A percentile compares a stretch with the other conserved stretches of the same genome.
These are phyloP conservation scores for Griposia aprilina DNA, from an alignment of 2,888 invertebrate genomes.

Conservation along the genomic window DNA sequence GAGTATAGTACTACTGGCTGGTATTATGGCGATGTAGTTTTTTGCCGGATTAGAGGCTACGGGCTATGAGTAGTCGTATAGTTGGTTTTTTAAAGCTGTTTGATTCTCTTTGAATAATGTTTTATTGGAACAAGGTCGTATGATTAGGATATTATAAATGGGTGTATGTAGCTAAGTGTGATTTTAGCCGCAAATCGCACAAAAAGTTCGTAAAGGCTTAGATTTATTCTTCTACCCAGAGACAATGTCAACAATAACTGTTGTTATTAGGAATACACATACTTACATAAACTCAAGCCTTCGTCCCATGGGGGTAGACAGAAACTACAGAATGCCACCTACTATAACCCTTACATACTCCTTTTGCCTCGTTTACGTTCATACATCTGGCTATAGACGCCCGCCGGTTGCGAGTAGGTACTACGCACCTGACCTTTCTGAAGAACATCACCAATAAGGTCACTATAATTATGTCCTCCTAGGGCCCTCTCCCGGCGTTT, in stretches of 20 bases:
- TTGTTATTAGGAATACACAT: neutral
- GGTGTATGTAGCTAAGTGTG: neutral
- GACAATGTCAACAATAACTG: neutral
- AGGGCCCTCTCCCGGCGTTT: too few species aligned
- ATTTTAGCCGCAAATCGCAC: neutral
- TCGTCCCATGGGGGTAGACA: too few species aligned
- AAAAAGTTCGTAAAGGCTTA: neutral
- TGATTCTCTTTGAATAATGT: neutral
- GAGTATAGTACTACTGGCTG: slow-evolving; percentile 16
- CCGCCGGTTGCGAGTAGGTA: too few species aligned
- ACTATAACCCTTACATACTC: too few species aligned
- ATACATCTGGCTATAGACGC: too few species aligned
- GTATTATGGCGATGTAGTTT: slow-evolving; percentile 27
- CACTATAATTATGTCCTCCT: too few species aligned
- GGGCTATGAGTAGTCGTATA: neutral
- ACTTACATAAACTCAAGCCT: too few species aligned
- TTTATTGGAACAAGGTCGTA: neutral
- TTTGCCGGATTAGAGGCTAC: slow-evolving; percentile 34
- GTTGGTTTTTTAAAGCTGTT: slow-evolving; percentile 22
- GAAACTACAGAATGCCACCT: too few species aligned
- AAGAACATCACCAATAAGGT: too few species aligned
- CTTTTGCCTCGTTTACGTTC: too few species aligned
- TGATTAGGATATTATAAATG: too few species aligned
- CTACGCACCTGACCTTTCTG: too few species aligned
- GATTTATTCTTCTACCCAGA: neutral